Evolutionary conservation across 2,797 vertebrate species (phyloP).

Genomic region (Sebastiscus tertius): DNA sequence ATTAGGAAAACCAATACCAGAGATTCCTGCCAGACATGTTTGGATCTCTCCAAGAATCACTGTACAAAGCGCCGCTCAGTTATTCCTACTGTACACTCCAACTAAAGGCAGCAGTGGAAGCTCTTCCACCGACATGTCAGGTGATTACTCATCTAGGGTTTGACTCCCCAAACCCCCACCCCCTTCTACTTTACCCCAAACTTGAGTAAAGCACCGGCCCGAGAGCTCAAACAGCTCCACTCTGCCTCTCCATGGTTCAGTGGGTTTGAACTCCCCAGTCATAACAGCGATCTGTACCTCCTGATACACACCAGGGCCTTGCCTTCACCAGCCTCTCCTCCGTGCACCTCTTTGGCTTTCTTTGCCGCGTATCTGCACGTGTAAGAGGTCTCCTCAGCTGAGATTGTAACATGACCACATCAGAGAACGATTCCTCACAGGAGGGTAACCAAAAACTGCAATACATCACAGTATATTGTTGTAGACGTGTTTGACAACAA

Average conservation of each 20-base stretch:
- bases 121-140: slow-evolving; percentile 53
- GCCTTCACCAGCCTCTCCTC: slow-evolving; percentile 16
- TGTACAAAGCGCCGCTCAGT: slow-evolving; percentile 28
- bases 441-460: not conserved
- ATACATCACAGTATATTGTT: slow-evolving; percentile 1
- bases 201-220: slow-evolving; percentile 28
- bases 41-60: slow-evolving; percentile 18
- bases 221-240: slow-evolving; percentile 51
- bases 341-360: slow-evolving; percentile 2
- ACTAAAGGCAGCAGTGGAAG: slow-evolving; percentile 51
- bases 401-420: slow-evolving; percentile 9
- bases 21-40: slow-evolving; percentile 4
- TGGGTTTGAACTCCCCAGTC: slow-evolving; percentile 62
- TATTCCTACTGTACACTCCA: slow-evolving; percentile 51
- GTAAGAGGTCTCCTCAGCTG: slow-evolving; percentile 10
- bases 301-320: slow-evolving; percentile 45
- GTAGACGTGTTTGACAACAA: not conserved
- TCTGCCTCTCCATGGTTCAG: slow-evolving; percentile 55
- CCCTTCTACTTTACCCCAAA: slow-evolving; percentile 27
- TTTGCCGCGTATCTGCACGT: slow-evolving; percentile 29
- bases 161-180: not conserved
- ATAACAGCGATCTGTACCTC: slow-evolving; percentile 64
- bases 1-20: not conserved
- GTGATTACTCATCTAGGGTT: slow-evolving; percentile 64
- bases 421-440: not conserved